Evolutionary conservation across 1,140 invertebrate genomes (phyloP).

Genomic region (Bombus impatiens): DNA sequence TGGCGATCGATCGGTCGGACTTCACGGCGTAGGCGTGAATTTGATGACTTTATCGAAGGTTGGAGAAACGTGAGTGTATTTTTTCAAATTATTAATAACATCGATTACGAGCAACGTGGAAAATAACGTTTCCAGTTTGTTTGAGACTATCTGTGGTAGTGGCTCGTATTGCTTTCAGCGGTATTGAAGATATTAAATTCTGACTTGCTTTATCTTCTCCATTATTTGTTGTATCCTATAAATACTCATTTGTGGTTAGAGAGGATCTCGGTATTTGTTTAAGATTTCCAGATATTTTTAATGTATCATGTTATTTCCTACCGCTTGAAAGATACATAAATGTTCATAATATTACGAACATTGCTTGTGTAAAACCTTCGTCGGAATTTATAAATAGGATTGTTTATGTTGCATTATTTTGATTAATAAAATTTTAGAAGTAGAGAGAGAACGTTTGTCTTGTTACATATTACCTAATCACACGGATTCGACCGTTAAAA

Average conservation of each 20-base stretch:
- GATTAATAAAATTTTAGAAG: rapidly evolving
- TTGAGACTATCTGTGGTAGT: too few relatives aligned
- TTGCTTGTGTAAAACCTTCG: not conserved
- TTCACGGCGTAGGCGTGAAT: not conserved
- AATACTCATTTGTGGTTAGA: not conserved
- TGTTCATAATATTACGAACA: too few relatives aligned
- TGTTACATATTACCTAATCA: too few relatives aligned
- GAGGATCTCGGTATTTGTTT: not conserved
- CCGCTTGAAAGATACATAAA: too few relatives aligned
- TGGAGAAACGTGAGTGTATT: not conserved
- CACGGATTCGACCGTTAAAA: too few relatives aligned
- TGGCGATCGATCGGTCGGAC: not conserved
- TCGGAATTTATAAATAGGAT: not conserved
- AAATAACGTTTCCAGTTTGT: too few relatives aligned
- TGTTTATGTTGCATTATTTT: not conserved
- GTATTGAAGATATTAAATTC: too few relatives aligned
- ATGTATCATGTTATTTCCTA: not conserved
- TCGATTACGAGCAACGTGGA: too few relatives aligned
- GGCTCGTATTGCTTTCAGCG: too few relatives aligned
- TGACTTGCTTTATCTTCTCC: not conserved
- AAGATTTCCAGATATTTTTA: not conserved
- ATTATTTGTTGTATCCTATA: not conserved
- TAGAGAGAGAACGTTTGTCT: not conserved
- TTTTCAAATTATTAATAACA: not conserved
- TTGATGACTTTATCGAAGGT: not conserved